Evolutionary conservation across 1,140 invertebrate genomes (phyloP), one percentile per base, ranked within the genome.

Genomic region (Teleopsis dalmanni): DNA sequence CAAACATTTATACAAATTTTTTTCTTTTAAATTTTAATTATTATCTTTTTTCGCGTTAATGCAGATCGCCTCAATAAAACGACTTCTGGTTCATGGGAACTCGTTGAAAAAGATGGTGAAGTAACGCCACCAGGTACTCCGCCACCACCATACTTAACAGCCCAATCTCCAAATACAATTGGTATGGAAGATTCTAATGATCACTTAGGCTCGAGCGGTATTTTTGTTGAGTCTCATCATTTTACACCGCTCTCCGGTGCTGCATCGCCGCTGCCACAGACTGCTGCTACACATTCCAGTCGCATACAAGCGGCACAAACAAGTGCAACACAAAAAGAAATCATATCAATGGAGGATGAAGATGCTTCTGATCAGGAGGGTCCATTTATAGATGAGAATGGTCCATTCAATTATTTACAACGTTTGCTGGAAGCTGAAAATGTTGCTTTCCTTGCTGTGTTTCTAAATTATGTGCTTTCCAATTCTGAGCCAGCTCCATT

Each of bases 311-410:
- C 61, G 21, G 64, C 61, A 19, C 65, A 67, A 42, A 56, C 64
- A 6, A 60, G 47, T 46, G 56, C 62, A 40, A 73, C 77, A 51
- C 85, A 88, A 58, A 77, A 82, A 58, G 80, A 84, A 26, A 94
- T 95, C 40, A 91, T 94, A 58, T 90, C 88, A 19, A 94, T 94
- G 87, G 92, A 96, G 70, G 91, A 95, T 66, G 91, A 95, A 63
- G 91, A 94, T 59, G 84, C 88, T 51, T 90, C 85, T 34, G 87
- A 90, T 71, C 81, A 86, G 59, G 86, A 89, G 75, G 76, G 81
- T 57, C 83, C 85, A 64, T 77, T 76, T 72, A 60, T 82, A 43
- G 85, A 85, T 67, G 85, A 88, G 64, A 83, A 88, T 57, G 85
- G 86, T 1, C 87, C 86, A 21, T 91, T 87, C 53, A 86, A 85